Conservation (phyloP, 2,113 vertebrate species). For the Bubo bubo region DNA sequence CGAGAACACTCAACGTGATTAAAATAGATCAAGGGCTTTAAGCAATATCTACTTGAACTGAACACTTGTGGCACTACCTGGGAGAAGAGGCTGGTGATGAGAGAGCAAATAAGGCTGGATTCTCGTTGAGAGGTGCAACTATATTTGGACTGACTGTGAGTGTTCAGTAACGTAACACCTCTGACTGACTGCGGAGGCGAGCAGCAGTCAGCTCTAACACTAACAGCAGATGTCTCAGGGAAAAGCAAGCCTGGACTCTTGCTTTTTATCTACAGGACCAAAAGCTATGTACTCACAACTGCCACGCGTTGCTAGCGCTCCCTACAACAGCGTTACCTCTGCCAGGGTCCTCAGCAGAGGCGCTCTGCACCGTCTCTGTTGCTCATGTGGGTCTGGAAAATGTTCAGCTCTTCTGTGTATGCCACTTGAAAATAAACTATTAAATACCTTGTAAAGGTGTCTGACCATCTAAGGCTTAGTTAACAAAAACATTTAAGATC, state of each 20-base stretch:
- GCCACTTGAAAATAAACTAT: not conserved
- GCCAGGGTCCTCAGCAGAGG: not conserved
- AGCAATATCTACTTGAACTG: not conserved
- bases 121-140: not conserved
- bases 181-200: rapidly evolving
- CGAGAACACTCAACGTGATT: not conserved
- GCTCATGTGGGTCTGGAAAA: not conserved
- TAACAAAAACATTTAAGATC: not conserved
- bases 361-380: rapidly evolving
- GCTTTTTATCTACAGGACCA: not conserved
- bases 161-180: rapidly evolving
- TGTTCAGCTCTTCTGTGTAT: not conserved
- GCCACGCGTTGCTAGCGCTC: not conserved
- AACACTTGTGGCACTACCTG: not conserved
- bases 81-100: not conserved
- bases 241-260: not conserved
- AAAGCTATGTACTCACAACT: rapidly evolving
- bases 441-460: not conserved
- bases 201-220: not conserved
- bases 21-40: not conserved
- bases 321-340: not conserved
- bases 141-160: rapidly evolving
- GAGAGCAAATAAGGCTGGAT: not conserved
- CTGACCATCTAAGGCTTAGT: not conserved
- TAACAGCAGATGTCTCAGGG: not conserved